Base-by-base conservation (phyloP, 1,140 invertebrate genomes). In the Argopecten irradians region DNA sequence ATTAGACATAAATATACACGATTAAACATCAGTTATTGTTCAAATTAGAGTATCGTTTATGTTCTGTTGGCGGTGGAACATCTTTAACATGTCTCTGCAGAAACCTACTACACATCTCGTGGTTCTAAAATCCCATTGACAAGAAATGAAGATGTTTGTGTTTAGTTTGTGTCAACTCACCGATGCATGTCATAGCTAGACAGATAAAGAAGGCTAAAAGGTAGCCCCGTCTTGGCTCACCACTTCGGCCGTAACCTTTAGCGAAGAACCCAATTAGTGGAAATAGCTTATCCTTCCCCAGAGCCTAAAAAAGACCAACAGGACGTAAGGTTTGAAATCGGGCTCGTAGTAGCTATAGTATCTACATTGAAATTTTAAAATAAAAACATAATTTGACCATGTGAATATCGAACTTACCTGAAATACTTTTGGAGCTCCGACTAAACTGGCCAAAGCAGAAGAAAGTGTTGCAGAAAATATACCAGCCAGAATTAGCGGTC, bases 401-500 rank as follows among this genome's bases (percentile, higher is more conserved):
- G 28, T n/a, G 28, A 46, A 11, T 71, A 28, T 28, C 5, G 39
- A 14, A 89, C 85, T 83, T 97, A 96, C 96, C 94, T 96, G 96
- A 87, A 97, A 97, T 86, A 97, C 96, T 91, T 96, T 96, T 0
- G 99, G 99, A 0, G 99, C 99, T 8, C 98, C 98, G 33, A 99
- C 96, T 35, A 99, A 96, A 96, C 98, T 98, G 0, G 98, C 99
- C 5, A 99, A 96, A 1, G 99, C 98, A 5, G 98, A 99, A 34
- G 98, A 99, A 0, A 99, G 95, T 0, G 98, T 99, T 0, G 99
- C 99, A 0, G 99, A 98, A 95, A 99, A 99, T 94, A 99, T 99
- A 8, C 99, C 99, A 5, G 97, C 98, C 93, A 99, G 98, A 93
- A 99, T 99, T 0, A 99, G 96, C 0, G 98, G 98, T 14, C 97